Base-by-base conservation (phyloP, 2,113 vertebrate genomes). In the Sinocyclocheilus maitianheensis region DNA sequence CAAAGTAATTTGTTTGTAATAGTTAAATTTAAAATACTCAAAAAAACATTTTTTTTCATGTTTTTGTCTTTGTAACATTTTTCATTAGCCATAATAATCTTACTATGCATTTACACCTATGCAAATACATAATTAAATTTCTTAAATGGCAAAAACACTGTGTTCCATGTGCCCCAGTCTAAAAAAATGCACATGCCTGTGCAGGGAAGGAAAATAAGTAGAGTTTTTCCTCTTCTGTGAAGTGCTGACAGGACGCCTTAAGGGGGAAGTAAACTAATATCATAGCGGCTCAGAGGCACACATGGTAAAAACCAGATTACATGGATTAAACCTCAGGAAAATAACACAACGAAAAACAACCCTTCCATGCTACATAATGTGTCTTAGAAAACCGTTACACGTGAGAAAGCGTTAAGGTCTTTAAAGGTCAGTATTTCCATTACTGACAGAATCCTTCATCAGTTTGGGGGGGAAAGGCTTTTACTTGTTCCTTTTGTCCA, bases 291-390 rank as follows among this genome's bases (percentile, higher is more conserved):
- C 67, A 71, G 51, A 79, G 65, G 82, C 53, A 26, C 75, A 75
- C 76, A 84, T 60, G 53, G 51, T 72, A 72, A 85, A 81, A 87
- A 63, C 12, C 9, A 48, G 71, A 89, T 84, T 82, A 87, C 79
- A 71, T 58, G 51, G 46, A 74, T 88, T 79, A 81, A 65, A 80
- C 55, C 30, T 16, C 12, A 1, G 34, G 46, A 79, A 79, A 51
- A 65, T 37, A 48, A 82, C 40, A 79, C 65, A 62, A 62, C 16
- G 0, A 18, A 82, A 85, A 83, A 87, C 46, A 83, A 84, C 55
- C n/a, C 48, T 72, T 43, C 46, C 26, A 43, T 43, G 22, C 18
- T 26, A 37, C 24, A 77, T 20, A 81, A 80, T 58, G 40, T 60
- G 48, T 81, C 37, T 84, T 43, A 43, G 43, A 78, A 87, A 83